Conservation (phyloP, 1,140 invertebrate genomes). For the Eurosta solidaginis region DNA sequence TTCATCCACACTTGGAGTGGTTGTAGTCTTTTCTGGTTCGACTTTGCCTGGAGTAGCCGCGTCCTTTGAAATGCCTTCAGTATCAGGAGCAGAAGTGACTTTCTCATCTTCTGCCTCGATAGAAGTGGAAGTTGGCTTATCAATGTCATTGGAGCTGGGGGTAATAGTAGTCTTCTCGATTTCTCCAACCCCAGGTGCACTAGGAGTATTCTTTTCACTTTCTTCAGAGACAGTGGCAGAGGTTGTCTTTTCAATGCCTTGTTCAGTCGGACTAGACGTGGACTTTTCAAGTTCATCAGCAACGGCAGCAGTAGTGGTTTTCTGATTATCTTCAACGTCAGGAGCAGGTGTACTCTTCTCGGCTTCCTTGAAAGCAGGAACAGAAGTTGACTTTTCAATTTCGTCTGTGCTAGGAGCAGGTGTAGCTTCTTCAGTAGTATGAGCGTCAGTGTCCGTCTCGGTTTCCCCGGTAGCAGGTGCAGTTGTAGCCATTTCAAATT, state of each 20-base stretch:
- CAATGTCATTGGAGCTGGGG: not conserved
- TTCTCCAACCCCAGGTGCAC: not conserved
- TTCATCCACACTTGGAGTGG: not conserved
- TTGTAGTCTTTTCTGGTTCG: not conserved
- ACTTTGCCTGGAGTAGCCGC: constrained; percentile 12
- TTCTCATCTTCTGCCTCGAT: constrained; percentile 33
- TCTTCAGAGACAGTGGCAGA: not conserved
- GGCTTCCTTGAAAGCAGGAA: not conserved
- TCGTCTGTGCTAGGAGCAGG: constrained; percentile 28
- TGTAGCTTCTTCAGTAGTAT: not conserved
- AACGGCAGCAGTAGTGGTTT: not conserved
- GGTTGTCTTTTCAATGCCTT: not conserved
- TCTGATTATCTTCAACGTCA: not conserved
- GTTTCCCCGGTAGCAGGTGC: constrained; percentile 9
- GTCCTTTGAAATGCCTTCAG: constrained; percentile 19
- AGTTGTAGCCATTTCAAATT: not conserved
- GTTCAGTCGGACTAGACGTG: not conserved
- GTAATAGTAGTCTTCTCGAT: not conserved
- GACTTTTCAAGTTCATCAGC: not conserved
- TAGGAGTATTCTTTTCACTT: constrained; percentile 31
- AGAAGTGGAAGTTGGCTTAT: not conserved
- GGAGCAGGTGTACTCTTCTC: not conserved
- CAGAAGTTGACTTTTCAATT: constrained; percentile 34
- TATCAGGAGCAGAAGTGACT: constrained; percentile 32
- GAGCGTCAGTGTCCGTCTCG: constrained; percentile 30